A percentile compares a stretch with the other conserved stretches of the same genome.
Conservation (phyloP, 1,140 invertebrate genomes). For the Pogonognathellus flavescens region DNA sequence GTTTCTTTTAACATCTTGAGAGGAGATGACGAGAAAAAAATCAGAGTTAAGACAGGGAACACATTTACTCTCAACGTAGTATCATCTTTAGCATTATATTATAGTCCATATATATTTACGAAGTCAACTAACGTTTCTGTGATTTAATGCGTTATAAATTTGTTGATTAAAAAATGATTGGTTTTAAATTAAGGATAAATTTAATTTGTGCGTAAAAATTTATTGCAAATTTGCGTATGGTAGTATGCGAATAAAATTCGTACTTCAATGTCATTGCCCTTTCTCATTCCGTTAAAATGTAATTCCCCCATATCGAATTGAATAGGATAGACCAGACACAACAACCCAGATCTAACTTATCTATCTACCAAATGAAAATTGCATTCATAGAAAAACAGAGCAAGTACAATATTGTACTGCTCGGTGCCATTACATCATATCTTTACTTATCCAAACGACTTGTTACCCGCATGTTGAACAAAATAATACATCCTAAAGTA, state of each 20-base stretch:
- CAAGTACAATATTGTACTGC: no score
- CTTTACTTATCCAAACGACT: background rate
- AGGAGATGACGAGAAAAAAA: no score
- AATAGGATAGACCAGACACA: no score
- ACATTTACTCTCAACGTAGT: no score
- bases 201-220: background rate
- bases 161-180: no score
- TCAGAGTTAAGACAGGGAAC: no score
- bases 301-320: background rate
- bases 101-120: no score
- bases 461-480: background rate
- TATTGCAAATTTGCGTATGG: background rate
- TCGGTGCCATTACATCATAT: conserved; percentile 12
- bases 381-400: background rate
- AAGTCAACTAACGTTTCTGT: no score
- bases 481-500: background rate
- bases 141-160: no score
- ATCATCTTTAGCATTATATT: no score
- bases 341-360: background rate
- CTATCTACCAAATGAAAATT: background rate
- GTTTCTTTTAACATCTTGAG: no score
- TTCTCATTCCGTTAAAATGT: background rate
- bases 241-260: background rate
- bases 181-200: no score
- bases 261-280: conserved; percentile 5